These are phyloP conservation scores for Pediacus dermestoides DNA, from an alignment of 2,888 invertebrate species.

Conservation along the genomic window DNA sequence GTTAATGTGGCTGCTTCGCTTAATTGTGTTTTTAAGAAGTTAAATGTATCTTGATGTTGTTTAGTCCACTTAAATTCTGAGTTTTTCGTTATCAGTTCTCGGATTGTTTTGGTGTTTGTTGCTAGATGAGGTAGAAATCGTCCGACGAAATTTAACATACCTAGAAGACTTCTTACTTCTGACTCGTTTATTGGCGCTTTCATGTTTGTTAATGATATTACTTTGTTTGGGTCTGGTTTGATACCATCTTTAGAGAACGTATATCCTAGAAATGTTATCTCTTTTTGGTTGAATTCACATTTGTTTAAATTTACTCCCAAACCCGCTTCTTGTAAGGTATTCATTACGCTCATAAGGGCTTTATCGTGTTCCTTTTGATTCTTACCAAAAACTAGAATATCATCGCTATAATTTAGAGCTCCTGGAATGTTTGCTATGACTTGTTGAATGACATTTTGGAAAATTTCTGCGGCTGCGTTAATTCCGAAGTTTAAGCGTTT, in stretches of 20 bases:
- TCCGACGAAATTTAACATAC: conserved; percentile 12
- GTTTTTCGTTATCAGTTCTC: conserved; percentile 6
- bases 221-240: conserved; percentile 30
- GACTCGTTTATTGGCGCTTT: conserved; percentile 2
- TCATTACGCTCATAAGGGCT: background rate
- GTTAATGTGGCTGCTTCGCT: conserved; percentile 1
- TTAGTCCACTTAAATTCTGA: conserved; percentile 5
- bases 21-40: conserved; percentile 6
- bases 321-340: background rate
- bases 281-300: conserved; percentile 28
- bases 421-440: conserved; percentile 8
- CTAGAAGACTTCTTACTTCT: conserved; percentile 12
- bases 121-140: conserved; percentile 11
- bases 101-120: conserved; percentile 7
- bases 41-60: conserved; percentile 8
- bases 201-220: conserved; percentile 23
- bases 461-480: conserved; percentile 3
- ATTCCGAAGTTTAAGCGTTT: conserved; percentile 28
- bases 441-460: conserved; percentile 11
- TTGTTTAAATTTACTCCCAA: conserved; percentile 23
- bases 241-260: conserved; percentile 29
- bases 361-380: conserved; percentile 3
- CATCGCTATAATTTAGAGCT: conserved; percentile 10
- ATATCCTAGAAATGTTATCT: conserved; percentile 34
- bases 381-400: conserved; percentile 5